phyloP scores from a whole-genome alignment of 2,888 invertebrate genomes.

The Hemaris fuciformis region DNA sequence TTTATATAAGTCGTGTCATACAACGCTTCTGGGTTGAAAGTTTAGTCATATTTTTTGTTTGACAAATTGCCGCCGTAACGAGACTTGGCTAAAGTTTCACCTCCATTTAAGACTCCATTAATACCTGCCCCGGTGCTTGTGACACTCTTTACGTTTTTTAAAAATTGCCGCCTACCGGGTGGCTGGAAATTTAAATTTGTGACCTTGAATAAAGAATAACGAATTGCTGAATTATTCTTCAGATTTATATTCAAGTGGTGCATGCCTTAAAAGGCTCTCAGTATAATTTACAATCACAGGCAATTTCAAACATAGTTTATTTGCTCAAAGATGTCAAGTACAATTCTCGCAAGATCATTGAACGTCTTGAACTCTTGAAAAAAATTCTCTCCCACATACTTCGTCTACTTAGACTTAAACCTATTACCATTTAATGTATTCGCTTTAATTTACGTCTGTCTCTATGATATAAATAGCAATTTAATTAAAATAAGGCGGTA shows the following conservation, averaged over 20 bases:
- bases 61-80: conserved; percentile 77
- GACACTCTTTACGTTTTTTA: conserved; percentile 52
- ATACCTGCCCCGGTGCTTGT: conserved; percentile 58
- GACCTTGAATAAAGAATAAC: conserved; percentile 3
- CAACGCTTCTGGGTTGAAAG: conserved; percentile 67
- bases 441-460: no score
- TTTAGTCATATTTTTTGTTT: conserved; percentile 77
- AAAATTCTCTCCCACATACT: not conserved
- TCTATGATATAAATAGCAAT: no score
- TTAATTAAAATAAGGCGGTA: no score
- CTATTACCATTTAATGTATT: no score
- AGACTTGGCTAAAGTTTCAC: conserved; percentile 74
- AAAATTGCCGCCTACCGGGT: conserved; percentile 27
- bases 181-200: conserved; percentile 21
- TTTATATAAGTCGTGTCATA: conserved; percentile 73
- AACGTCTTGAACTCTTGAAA: not conserved
- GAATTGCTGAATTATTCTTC: not conserved
- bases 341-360: not conserved
- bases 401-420: not conserved
- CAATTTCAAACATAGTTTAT: not conserved
- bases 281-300: not conserved
- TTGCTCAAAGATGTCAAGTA: not conserved
- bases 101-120: conserved; percentile 72
- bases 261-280: no score
- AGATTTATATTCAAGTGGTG: no score